Evolutionary conservation across 2,797 vertebrate species (phyloP), one percentile per base, ranked within the genome.

Genomic region (Oceanodroma leucorhoa): DNA sequence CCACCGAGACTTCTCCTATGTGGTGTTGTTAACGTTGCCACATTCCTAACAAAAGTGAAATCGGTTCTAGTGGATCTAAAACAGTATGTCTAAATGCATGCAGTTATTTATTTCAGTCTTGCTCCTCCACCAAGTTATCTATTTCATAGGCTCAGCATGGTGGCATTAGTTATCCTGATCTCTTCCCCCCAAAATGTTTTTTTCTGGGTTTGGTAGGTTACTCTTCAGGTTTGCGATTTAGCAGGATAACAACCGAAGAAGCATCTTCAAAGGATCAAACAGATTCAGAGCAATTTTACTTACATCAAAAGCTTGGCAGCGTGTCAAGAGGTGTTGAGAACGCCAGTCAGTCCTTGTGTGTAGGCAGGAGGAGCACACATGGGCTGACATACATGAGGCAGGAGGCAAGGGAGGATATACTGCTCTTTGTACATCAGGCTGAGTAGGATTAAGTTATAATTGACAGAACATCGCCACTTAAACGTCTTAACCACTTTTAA

Each of bases 291-390:
- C 94, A 88, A 40, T 85, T 96, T 97, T 96, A 91, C 58, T 95
- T 22, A 98, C 97, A 98, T 99, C 98, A 99, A 98, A 99, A 98
- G 72, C 77, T 94, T 97, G 98, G 98, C 98, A 95, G 76, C 27
- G 4, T 61, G 90, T 95, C 97, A 97, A 91, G 94, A 76, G 97
- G 98, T 97, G 97, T 97, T 97, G 98, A 98, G 98, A 98, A 98
- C 51, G 29, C 96, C 96, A 97, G 97, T 97, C 97, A 97, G 98
- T 96, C 96, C 96, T 91, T 90, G 95, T 93, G 87, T 91, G 82
- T 92, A 90, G 61, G 93, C 90, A 85, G 87, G n/a, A 88, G 88
- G 80, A 91, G 88, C 8, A 4, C 69, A 69, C 91, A 57, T 78
- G 83, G 65, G 16, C 90, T 96, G 90, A 88, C 81, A 81, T 61